These are phyloP conservation scores for Oreonectes daqikongensis DNA, from an alignment of 2,797 vertebrate genomes.

Conservation along the genomic window DNA sequence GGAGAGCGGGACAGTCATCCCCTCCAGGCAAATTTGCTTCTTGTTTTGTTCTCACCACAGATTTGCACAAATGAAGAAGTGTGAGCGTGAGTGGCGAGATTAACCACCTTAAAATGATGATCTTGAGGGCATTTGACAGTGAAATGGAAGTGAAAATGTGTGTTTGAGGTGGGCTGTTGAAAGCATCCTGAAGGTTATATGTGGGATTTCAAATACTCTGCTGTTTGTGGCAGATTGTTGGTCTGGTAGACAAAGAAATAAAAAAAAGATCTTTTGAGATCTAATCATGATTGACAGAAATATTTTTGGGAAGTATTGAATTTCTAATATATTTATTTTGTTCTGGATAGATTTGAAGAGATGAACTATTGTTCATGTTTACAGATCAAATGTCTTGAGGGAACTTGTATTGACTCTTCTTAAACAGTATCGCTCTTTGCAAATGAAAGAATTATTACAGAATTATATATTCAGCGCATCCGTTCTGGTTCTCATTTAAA, in stretches of 20 bases:
- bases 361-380: background rate
- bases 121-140: conserved; percentile 55
- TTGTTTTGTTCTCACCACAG: conserved; percentile 45
- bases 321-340: background rate
- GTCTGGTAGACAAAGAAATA: conserved; percentile 43
- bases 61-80: conserved; percentile 57
- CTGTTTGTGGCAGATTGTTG: conserved; percentile 57
- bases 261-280: background rate
- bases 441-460: background rate
- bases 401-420: conserved; percentile 16
- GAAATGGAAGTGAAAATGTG: conserved; percentile 51
- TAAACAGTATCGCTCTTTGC: background rate
- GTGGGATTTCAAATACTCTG: conserved; percentile 59
- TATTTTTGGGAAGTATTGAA: conserved; percentile 24
- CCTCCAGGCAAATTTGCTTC: conserved; percentile 52
- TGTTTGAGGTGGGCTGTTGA: conserved; percentile 49
- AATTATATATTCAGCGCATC: conserved; percentile 1
- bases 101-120: conserved; percentile 55
- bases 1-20: conserved; percentile 36
- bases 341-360: background rate
- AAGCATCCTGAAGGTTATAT: conserved; percentile 52
- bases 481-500: background rate
- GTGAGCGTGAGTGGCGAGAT: conserved; percentile 54
- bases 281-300: conserved; percentile 53
- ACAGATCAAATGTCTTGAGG: background rate